Percentiles rank a stretch among this genome's conserved stretches.
These are phyloP conservation scores for Agriotes lineatus DNA, from an alignment of 2,888 invertebrate species.

Conservation along the genomic window DNA sequence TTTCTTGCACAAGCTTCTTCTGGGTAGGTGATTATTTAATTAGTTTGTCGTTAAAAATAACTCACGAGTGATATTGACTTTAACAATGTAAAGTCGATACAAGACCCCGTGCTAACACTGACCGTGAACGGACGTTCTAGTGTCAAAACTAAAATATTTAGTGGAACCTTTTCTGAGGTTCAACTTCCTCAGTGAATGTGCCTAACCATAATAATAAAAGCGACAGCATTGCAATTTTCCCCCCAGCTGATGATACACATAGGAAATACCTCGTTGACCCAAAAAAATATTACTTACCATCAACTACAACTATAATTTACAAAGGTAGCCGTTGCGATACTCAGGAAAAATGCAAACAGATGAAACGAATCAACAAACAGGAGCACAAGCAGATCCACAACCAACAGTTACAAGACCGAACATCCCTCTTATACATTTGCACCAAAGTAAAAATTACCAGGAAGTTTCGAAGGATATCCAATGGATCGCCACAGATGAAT, in stretches of 20 bases:
- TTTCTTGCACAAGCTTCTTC: too few relatives aligned
- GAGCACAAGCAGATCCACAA: too few relatives aligned
- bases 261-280: background rate
- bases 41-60: too few relatives aligned
- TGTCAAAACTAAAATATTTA: background rate
- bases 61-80: too few relatives aligned
- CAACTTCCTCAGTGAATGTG: background rate
- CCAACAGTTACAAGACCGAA: too few relatives aligned
- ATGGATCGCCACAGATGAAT: background rate
- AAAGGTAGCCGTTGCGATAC: too few relatives aligned
- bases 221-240: background rate
- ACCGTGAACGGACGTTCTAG: too few relatives aligned
- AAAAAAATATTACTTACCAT: background rate
- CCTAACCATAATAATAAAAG: background rate
- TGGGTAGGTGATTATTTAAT: too few relatives aligned
- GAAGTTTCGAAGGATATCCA: background rate
- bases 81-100: too few relatives aligned
- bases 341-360: background rate
- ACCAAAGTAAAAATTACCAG: background rate
- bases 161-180: background rate
- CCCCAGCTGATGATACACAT: background rate
- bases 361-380: too few relatives aligned
- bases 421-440: background rate
- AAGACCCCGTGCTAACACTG: too few relatives aligned
- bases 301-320: background rate